These are phyloP conservation scores for Phalacrocorax brasilianus DNA, from an alignment of 2,113 vertebrate species.

Conservation along the genomic window DNA sequence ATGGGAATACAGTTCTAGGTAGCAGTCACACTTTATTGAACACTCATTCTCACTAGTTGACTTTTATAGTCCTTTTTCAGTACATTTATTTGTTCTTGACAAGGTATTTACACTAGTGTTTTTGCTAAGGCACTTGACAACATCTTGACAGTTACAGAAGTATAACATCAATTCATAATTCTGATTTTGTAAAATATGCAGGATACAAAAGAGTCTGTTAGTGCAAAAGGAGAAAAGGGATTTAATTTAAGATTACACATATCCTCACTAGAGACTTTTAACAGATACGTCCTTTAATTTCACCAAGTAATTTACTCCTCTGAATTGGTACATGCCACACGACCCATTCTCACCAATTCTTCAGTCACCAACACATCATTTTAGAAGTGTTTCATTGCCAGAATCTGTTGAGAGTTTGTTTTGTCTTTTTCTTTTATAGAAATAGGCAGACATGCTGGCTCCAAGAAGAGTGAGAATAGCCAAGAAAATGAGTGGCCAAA, in stretches of 20 bases:
- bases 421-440: constrained; percentile 21
- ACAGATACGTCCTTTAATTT: neutral
- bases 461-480: neutral
- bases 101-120: neutral
- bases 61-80: neutral
- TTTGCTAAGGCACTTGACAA: neutral
- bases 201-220: neutral
- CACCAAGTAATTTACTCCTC: neutral
- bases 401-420: neutral
- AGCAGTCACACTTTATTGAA: neutral
- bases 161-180: neutral
- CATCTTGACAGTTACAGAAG: neutral
- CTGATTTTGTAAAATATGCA: neutral
- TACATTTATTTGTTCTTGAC: neutral
- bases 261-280: neutral
- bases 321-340: neutral
- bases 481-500: constrained; percentile 10
- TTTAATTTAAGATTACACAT: neutral
- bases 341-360: neutral
- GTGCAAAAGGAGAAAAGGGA: neutral
- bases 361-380: neutral
- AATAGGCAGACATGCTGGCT: neutral
- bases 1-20: neutral
- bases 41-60: neutral
- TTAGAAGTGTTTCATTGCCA: neutral